A percentile compares a stretch with the other conserved stretches of the same genome.
Evolutionary conservation across 2,113 vertebrate species (phyloP).

Genomic region (Corythaixoides concolor): DNA sequence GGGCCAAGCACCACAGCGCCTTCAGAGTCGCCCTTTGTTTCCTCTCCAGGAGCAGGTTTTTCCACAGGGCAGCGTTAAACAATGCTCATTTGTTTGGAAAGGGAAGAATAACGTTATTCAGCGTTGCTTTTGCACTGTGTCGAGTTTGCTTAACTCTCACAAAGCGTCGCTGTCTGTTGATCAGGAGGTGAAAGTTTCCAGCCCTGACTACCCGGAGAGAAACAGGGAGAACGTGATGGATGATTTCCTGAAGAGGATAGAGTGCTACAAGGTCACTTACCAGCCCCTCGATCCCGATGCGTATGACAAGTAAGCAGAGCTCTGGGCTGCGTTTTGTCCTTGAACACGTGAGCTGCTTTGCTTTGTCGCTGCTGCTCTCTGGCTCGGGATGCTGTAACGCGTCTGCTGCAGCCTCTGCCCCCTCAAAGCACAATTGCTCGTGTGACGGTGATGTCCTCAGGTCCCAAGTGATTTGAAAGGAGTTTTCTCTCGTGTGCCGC

Average conservation of each 20-base stretch:
- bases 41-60: slow-evolving; percentile 18
- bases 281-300: slow-evolving; percentile 90
- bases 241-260: slow-evolving; percentile 96
- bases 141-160: background rate
- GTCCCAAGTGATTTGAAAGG: background rate
- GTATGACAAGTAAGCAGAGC: slow-evolving; percentile 88
- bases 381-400: background rate
- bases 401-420: background rate
- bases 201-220: slow-evolving; percentile 93
- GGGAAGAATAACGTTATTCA: background rate
- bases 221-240: slow-evolving; percentile 95
- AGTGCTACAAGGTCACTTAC: slow-evolving; percentile 97
- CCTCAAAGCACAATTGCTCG: background rate
- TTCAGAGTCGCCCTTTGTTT: slow-evolving; percentile 29
- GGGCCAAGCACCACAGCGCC: background rate
- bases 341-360: background rate
- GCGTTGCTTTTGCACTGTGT: background rate
- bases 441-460: background rate
- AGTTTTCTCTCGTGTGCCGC: background rate
- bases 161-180: background rate
- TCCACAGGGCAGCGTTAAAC: background rate
- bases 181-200: slow-evolving; percentile 97
- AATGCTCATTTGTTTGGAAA: background rate
- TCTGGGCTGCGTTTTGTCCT: background rate
- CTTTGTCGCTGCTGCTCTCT: background rate